Conservation (phyloP, 1,140 invertebrate genomes). For the Drosophila saltans region DNA sequence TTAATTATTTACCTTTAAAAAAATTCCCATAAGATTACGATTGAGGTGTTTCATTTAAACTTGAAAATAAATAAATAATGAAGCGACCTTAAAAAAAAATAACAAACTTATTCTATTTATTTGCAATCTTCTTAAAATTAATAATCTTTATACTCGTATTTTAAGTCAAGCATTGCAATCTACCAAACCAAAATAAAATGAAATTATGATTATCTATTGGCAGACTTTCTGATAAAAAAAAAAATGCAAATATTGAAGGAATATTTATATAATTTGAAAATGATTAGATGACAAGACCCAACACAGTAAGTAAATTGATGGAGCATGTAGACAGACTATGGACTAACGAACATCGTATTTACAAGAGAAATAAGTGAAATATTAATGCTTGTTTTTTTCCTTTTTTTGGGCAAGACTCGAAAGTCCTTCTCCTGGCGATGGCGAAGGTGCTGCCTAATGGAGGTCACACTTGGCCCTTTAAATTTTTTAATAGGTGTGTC, state of each 20-base stretch:
- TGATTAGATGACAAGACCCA: slow-evolving; percentile 1
- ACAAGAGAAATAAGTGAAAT: slow-evolving; percentile 76
- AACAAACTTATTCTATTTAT: too few relatives aligned
- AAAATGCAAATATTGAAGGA: background rate
- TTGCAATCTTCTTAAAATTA: too few relatives aligned
- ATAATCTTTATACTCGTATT: too few relatives aligned
- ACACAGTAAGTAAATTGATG: slow-evolving; percentile 66
- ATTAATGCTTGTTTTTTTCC: slow-evolving; percentile 61
- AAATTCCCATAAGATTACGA: too few relatives aligned
- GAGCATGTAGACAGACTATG: slow-evolving; percentile 64
- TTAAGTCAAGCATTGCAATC: too few relatives aligned
- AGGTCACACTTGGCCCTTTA: slow-evolving; percentile 77
- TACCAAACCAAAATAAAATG: too few relatives aligned
- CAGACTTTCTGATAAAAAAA: too few relatives aligned
- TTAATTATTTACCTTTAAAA: too few relatives aligned
- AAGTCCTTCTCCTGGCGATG: slow-evolving; percentile 13
- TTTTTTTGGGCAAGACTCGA: background rate
- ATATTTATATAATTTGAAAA: background rate
- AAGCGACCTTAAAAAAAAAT: too few relatives aligned
- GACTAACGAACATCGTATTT: slow-evolving; percentile 37
- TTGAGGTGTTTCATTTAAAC: too few relatives aligned
- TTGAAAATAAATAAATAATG: too few relatives aligned
- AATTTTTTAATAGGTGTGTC: slow-evolving; percentile 81
- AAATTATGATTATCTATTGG: too few relatives aligned
- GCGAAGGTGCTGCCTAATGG: slow-evolving; percentile 71